Conservation (phyloP, 1,140 invertebrate species). For the Carcinoscorpius rotundicauda region DNA sequence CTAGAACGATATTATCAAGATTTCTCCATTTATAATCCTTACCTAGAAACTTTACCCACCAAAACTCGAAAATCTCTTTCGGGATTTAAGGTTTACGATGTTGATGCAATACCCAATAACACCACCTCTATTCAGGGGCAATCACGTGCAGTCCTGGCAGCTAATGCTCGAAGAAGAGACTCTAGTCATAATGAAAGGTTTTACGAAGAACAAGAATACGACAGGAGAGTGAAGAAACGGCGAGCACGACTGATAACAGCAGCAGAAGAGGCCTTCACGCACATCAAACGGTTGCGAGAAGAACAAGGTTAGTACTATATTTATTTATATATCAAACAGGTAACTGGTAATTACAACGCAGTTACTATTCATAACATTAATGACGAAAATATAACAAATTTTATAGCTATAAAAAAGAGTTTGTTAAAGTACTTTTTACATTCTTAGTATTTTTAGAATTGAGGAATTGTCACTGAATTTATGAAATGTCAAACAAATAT, state of each 20-base stretch:
- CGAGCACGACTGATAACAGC: conserved; percentile 76
- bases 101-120: conserved; percentile 50
- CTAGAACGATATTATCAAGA: conserved; percentile 91
- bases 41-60: conserved; percentile 76
- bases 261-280: conserved; percentile 93
- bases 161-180: conserved; percentile 15
- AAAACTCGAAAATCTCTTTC: conserved; percentile 32
- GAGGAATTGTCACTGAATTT: no score
- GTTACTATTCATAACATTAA: no score
- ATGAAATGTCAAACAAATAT: no score
- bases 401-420: no score
- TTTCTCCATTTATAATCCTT: conserved; percentile 93
- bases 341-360: no score
- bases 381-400: no score
- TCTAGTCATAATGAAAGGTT: conserved; percentile 84
- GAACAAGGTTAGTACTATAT: conserved; percentile 33
- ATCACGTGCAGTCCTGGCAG: conserved; percentile 47
- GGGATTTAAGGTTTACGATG: conserved; percentile 55
- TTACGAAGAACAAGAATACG: conserved; percentile 95
- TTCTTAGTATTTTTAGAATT: no score
- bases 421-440: no score
- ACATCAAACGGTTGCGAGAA: conserved; percentile 57
- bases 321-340: no score
- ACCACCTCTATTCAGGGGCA: conserved; percentile 30
- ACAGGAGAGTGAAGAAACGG: conserved; percentile 78